Evolutionary conservation across 2,797 vertebrate species (phyloP).

Genomic region (Ciconia nigra): DNA sequence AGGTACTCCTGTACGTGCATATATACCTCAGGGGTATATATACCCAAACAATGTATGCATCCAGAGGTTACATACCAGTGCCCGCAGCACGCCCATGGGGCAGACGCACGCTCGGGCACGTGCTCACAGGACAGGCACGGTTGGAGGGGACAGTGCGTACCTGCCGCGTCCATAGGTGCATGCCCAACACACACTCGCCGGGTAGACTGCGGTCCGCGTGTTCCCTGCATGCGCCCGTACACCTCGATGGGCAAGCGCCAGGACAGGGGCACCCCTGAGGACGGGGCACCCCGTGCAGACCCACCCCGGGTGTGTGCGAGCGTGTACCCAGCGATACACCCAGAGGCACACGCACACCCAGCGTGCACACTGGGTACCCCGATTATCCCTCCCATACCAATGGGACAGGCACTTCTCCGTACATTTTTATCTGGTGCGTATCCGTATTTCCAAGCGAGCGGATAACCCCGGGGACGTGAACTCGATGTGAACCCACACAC

Average conservation of each 20-base stretch:
- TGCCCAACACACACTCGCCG: rapidly evolving
- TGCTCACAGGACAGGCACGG: too few relatives aligned
- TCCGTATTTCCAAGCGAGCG: rapidly evolving
- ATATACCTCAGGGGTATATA: rapidly evolving
- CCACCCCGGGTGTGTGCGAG: rapidly evolving
- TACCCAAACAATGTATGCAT: rapidly evolving
- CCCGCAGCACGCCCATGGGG: background rate
- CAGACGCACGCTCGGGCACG: background rate
- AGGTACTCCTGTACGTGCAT: rapidly evolving
- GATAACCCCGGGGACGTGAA: background rate
- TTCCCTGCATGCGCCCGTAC: rapidly evolving
- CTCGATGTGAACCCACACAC: background rate
- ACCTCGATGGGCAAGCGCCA: rapidly evolving
- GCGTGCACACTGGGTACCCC: rapidly evolving
- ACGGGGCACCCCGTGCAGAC: background rate
- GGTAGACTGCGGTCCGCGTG: rapidly evolving
- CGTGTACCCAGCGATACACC: rapidly evolving
- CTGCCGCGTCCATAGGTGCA: background rate
- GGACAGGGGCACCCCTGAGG: background rate
- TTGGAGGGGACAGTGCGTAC: background rate
- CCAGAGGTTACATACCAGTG: too few relatives aligned
- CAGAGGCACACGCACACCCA: rapidly evolving
- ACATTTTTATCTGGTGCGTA: rapidly evolving
- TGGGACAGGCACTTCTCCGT: rapidly evolving
- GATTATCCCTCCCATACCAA: rapidly evolving